Conservation (phyloP, 2,888 invertebrate genomes). For the Scaptomyza reducta region DNA sequence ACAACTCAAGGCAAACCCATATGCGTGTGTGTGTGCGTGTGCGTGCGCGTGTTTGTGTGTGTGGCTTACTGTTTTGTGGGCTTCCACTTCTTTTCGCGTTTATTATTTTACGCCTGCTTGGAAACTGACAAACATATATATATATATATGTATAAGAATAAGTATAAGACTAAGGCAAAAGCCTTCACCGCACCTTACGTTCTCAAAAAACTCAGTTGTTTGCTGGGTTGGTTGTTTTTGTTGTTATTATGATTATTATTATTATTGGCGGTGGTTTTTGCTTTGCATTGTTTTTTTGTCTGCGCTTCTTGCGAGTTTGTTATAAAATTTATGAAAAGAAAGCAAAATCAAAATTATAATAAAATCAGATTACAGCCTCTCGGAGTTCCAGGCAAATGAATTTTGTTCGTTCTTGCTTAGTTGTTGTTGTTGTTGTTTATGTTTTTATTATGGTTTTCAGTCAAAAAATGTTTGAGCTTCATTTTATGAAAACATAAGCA, state of each 20-base stretch:
- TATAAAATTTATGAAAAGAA: constrained; percentile 81
- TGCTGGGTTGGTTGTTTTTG: constrained; percentile 22
- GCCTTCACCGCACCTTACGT: background rate
- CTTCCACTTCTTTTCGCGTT: constrained; percentile 79
- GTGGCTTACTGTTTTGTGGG: constrained; percentile 68
- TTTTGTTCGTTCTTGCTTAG: constrained; percentile 19
- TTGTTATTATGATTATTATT: constrained; percentile 70
- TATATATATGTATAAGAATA: constrained; percentile 21
- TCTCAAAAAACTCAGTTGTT: constrained; percentile 32
- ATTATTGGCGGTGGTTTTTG: constrained; percentile 76
- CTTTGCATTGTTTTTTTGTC: constrained; percentile 37
- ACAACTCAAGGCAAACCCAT: constrained; percentile 43
- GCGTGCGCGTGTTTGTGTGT: constrained; percentile 27
- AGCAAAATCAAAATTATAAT: constrained; percentile 81
- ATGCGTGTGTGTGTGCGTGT: constrained; percentile 13
- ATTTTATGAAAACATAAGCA: constrained; percentile 79
- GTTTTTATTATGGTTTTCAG: constrained; percentile 76
- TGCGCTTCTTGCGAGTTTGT: constrained; percentile 59
- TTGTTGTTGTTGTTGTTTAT: constrained; percentile 39
- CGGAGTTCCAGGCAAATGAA: constrained; percentile 40
- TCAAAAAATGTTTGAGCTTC: constrained; percentile 80
- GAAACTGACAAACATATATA: constrained; percentile 69
- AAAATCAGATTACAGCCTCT: constrained; percentile 78
- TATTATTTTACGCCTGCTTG: constrained; percentile 81
- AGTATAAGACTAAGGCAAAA: constrained; percentile 32